Evolutionary conservation across 2,797 vertebrate species (phyloP).

Genomic region (Enteromius viviparus): DNA sequence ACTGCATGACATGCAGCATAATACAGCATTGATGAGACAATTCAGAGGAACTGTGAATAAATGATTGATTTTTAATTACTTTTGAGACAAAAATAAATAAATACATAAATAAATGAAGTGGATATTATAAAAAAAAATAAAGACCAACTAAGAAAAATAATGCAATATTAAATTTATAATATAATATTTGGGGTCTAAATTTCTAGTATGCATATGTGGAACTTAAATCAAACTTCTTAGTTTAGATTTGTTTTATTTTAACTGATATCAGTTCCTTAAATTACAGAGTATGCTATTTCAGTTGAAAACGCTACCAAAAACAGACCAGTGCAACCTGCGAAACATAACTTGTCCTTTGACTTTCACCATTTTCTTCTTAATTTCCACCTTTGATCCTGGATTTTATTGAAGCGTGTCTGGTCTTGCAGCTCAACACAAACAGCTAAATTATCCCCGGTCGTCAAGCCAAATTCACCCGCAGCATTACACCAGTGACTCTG

Average conservation of each 20-base stretch:
- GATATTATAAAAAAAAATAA: background rate
- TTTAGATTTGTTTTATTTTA: too few species aligned
- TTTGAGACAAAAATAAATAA: too few species aligned
- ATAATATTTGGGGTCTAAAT: too few species aligned
- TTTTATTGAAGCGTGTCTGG: background rate
- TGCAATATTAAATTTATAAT: too few species aligned
- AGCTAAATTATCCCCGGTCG: background rate
- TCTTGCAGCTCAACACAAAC: background rate
- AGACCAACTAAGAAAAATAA: background rate
- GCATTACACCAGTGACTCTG: conserved; percentile 19
- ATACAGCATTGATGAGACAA: background rate
- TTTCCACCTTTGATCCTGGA: background rate
- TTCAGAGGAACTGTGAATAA: background rate
- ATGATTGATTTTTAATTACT: background rate
- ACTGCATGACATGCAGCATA: background rate
- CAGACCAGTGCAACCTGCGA: too few species aligned
- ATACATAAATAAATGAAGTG: too few species aligned
- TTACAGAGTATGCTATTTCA: background rate
- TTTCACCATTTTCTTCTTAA: background rate
- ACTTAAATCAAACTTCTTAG: too few species aligned
- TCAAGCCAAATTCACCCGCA: background rate
- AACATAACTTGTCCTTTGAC: background rate
- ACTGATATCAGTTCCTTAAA: background rate
- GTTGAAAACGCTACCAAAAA: background rate
- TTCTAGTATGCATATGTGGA: too few species aligned